phyloP scores from a whole-genome alignment of 2,888 invertebrate species.

The Hermaeophaga mercurialis region DNA sequence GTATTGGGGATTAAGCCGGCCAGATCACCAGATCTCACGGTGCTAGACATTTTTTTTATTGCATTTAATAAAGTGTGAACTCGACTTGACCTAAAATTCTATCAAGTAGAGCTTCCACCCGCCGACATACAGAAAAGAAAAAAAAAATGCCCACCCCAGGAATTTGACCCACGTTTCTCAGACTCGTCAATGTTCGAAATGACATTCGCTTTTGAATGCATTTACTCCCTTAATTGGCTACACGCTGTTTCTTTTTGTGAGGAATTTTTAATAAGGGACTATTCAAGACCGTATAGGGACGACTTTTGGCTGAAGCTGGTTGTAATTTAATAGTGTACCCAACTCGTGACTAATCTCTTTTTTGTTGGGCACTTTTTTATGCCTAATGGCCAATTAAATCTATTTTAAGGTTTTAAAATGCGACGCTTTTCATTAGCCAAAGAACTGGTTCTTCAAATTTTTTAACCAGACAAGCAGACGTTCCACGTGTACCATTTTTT shows the following conservation, averaged over 20 bases:
- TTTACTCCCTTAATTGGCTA: slow-evolving; percentile 44
- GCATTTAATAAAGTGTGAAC: too few relatives aligned
- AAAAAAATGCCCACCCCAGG: slow-evolving; percentile 31
- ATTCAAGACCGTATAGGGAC: slow-evolving; percentile 29
- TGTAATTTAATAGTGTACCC: slow-evolving; percentile 26
- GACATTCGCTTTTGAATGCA: slow-evolving; percentile 43
- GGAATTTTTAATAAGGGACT: slow-evolving; percentile 43
- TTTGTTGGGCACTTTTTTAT: slow-evolving; percentile 16
- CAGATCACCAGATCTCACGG: too few relatives aligned
- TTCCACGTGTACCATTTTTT: too few relatives aligned
- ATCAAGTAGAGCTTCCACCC: slow-evolving; percentile 31
- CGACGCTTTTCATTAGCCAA: too few relatives aligned
- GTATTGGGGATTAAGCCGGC: too few relatives aligned
- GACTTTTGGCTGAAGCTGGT: slow-evolving; percentile 20
- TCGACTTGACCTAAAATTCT: too few relatives aligned
- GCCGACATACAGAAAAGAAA: slow-evolving; percentile 24
- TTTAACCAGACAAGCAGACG: too few relatives aligned
- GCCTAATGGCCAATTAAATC: slow-evolving; percentile 24
- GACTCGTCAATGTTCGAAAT: slow-evolving; percentile 38
- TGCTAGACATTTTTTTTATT: too few relatives aligned
- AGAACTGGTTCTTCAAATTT: too few relatives aligned
- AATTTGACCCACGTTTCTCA: slow-evolving; percentile 39
- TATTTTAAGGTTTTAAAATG: slow-evolving; percentile 13
- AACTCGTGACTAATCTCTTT: slow-evolving; percentile 27
- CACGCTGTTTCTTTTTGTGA: slow-evolving; percentile 42